Percentiles rank a stretch among this genome's conserved stretches.
Conservation (phyloP, 2,113 vertebrate genomes). For the Macquaria australasica region DNA sequence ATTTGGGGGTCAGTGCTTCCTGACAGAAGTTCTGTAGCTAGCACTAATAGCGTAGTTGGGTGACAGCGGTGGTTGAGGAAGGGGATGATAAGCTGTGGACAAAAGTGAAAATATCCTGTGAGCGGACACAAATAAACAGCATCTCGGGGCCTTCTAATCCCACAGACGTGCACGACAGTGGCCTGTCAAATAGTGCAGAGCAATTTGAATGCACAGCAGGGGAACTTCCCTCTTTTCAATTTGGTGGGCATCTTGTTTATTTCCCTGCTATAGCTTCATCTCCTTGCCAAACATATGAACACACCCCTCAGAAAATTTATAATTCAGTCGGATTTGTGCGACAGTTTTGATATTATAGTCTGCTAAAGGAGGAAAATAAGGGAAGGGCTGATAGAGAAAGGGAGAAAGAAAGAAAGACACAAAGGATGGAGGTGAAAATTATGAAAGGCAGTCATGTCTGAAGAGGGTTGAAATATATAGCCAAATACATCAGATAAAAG, state of each 20-base stretch:
- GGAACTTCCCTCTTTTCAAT: constrained; percentile 70
- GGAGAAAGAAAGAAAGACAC: constrained; percentile 18
- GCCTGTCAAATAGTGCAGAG: constrained; percentile 75
- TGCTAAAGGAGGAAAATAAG: constrained; percentile 42
- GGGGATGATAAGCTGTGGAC: constrained; percentile 64
- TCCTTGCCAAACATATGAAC: constrained; percentile 52
- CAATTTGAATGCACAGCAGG: constrained; percentile 84
- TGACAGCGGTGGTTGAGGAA: constrained; percentile 43
- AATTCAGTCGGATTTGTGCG: constrained; percentile 62
- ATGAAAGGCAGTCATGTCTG: constrained; percentile 11
- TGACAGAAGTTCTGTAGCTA: constrained; percentile 52
- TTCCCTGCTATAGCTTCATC: constrained; percentile 57
- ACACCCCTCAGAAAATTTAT: constrained; percentile 42
- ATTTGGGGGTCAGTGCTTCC: constrained; percentile 52
- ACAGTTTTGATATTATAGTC: constrained; percentile 62
- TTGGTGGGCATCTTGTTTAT: constrained; percentile 77
- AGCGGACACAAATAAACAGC: constrained; percentile 76
- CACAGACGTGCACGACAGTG: constrained; percentile 68
- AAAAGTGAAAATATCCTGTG: constrained; percentile 69
- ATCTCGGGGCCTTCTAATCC: constrained; percentile 75
- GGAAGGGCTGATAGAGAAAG: constrained; percentile 7
- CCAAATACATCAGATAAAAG: constrained; percentile 7
- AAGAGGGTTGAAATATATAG: constrained; percentile 23
- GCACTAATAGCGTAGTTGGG: constrained; percentile 16
- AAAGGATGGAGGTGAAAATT: constrained; percentile 22